Evolutionary conservation across 2,888 invertebrate species (phyloP), one percentile per base, ranked within the genome.

Genomic region (Piscicola geometra): DNA sequence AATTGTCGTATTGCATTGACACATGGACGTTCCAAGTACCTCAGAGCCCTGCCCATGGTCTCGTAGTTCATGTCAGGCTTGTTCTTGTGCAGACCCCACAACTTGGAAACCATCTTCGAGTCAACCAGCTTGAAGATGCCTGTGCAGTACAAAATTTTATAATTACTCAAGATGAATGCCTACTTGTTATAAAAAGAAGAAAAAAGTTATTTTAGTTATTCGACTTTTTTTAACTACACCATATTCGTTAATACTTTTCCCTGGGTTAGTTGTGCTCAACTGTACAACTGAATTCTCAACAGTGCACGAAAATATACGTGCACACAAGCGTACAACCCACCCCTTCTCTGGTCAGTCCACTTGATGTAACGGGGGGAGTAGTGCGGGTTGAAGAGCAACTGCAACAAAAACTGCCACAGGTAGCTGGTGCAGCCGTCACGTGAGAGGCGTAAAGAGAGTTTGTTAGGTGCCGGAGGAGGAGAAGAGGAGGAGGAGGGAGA

Each of bases 21-120:
- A n/a, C n/a, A n/a, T 72, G 18, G 18, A 66, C 64, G 18, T 30
- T 1, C n/a, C 1, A 30, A 77, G 3, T 67, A 90, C 90, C 98
- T 91, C 81, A 99, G 88, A 77, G 99, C 98, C 79, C 99, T 89
- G 52, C 99, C 99, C 99, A 99, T 99, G 77, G 99, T 99, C 88
- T 99, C 99, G 88, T 99, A 99, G 88, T 99, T 99, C 99, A 99
- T 99, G 87, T 98, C 97, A 1, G 99, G 99, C 87, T 99, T 99
- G 88, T 99, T 99, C 89, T 99, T 99, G 89, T 99, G 98, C 86
- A 96, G 89, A 73, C 99, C 99, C 99, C 99, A 99, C 67, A 99
- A 90, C 81, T 94, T 90, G 72, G 97, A 97, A 75, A 99, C 99
- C 56, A 97, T 97, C 87, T 99, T 99, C 75, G 97, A 97, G 88